Percentiles rank a stretch among this genome's conserved stretches.
These are phyloP conservation scores for Ariolimax columbianus DNA, from an alignment of 2,888 invertebrate genomes.

Conservation along the genomic window DNA sequence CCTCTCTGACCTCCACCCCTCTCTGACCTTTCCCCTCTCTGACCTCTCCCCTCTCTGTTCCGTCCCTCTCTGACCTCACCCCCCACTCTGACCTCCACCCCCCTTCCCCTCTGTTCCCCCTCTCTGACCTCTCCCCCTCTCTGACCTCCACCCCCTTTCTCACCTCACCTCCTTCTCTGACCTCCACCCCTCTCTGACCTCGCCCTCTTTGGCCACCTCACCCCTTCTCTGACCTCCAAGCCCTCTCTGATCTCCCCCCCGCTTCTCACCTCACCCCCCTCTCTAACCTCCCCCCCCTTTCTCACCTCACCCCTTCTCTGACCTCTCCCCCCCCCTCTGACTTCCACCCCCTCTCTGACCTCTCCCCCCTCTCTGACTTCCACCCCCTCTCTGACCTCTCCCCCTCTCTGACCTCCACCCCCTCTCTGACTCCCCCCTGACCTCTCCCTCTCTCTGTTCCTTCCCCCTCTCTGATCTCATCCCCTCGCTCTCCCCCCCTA, in stretches of 20 bases:
- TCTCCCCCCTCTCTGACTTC: neutral
- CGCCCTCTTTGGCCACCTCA: neutral
- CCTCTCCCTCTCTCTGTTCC: neutral
- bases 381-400: neutral
- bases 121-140: neutral
- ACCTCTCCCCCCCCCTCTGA: no score
- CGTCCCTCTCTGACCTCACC: neutral
- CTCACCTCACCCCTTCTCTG: neutral
- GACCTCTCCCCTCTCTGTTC: neutral
- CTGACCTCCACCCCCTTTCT: neutral
- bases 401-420: neutral
- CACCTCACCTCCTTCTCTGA: neutral
- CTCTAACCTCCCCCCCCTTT: neutral
- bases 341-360: neutral
- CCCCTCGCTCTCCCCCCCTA: neutral
- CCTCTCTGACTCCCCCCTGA: neutral
- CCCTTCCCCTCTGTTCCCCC: no score
- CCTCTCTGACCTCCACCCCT: no score
- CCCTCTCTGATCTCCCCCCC: neutral
- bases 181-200: neutral
- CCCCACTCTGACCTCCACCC: neutral
- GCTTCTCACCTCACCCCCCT: neutral
- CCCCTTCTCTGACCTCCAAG: neutral
- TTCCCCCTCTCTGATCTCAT: neutral
- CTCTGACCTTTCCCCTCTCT: neutral